phyloP scores from a whole-genome alignment of 2,113 vertebrate species.

The Grammatotria lemairii region DNA sequence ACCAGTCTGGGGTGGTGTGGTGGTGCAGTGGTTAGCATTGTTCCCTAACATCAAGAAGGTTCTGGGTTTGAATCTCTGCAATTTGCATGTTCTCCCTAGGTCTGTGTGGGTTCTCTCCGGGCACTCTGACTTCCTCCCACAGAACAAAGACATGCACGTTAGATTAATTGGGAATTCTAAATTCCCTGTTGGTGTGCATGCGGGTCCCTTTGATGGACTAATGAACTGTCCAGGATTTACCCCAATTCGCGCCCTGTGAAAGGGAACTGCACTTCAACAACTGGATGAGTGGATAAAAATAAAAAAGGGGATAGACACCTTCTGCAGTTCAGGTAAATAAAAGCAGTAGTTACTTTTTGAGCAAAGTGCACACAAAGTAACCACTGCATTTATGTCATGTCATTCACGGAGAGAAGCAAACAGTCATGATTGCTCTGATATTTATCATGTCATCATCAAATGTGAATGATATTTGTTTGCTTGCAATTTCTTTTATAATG shows the following conservation, averaged over 20 bases:
- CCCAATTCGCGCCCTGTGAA: not conserved
- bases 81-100: not conserved
- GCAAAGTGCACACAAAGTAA: not conserved
- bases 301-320: not conserved
- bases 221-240: not conserved
- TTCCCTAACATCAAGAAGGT: not conserved
- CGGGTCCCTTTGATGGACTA: not conserved
- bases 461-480: not conserved
- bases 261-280: not conserved
- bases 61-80: not conserved
- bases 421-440: not conserved
- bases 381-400: not conserved
- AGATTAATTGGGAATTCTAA: not conserved
- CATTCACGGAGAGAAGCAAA: not conserved
- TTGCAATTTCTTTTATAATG: not conserved
- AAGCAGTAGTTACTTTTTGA: not conserved
- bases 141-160: not conserved
- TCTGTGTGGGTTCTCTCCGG: rapidly evolving
- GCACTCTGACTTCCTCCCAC: not conserved
- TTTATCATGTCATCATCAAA: not conserved
- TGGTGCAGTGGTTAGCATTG: not conserved
- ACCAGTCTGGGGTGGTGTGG: not conserved
- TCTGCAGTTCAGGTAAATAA: not conserved
- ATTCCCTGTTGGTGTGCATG: not conserved
- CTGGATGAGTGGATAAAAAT: not conserved